phyloP scores from a whole-genome alignment of 2,797 vertebrate genomes.

The Enteromius fasciolatus region DNA sequence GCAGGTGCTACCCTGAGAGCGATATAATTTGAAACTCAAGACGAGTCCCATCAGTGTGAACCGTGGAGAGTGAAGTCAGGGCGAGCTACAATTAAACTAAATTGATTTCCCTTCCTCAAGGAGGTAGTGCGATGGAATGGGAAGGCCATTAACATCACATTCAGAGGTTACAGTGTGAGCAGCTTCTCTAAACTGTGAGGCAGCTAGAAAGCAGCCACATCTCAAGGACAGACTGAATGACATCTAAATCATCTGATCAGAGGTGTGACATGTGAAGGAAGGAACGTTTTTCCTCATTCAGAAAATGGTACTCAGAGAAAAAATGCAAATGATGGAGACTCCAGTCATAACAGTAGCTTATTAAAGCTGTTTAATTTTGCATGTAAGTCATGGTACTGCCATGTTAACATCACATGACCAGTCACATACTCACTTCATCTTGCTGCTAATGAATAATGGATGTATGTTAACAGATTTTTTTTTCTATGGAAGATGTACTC shows the following conservation, averaged over 20 bases:
- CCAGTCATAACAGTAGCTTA: not conserved
- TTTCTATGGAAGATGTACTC: not conserved
- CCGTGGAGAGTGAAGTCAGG: constrained; percentile 61
- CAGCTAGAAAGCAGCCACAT: not conserved
- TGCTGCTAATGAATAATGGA: not conserved
- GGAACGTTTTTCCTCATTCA: not conserved
- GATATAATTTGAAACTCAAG: constrained; percentile 76
- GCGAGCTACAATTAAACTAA: constrained; percentile 58
- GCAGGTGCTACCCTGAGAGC: constrained; percentile 63
- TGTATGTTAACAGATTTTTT: not conserved
- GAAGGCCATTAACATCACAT: constrained; percentile 75
- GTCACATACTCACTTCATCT: not conserved
- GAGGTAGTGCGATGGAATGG: constrained; percentile 62
- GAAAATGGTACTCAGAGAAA: not conserved
- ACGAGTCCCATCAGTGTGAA: constrained; percentile 70
- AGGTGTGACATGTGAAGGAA: not conserved
- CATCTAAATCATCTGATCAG: constrained; percentile 1
- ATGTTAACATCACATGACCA: not conserved
- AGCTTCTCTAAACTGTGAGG: not conserved
- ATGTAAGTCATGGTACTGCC: not conserved
- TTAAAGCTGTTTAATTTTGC: not conserved
- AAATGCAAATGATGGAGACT: not conserved
- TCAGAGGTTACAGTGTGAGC: constrained; percentile 47
- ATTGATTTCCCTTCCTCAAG: constrained; percentile 74
- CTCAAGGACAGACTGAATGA: constrained; percentile 21